Conservation (phyloP, 64 coral and sea anemone genomes). For the Orbicella faveolata region DNA sequence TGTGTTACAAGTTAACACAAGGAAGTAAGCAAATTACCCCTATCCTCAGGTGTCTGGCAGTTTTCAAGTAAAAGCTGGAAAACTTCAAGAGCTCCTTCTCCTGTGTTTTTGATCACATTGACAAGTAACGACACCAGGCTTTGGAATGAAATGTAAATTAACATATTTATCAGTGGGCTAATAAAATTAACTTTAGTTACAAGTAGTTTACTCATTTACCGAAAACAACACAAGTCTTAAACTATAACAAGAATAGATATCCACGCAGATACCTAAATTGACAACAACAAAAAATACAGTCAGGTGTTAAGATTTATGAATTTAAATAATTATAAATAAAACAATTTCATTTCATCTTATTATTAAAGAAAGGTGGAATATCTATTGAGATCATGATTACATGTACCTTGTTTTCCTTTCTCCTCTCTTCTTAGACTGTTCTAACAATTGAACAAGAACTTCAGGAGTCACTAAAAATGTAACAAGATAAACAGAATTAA, state of each 20-base stretch:
- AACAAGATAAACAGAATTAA: constrained; percentile 10
- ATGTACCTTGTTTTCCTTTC: constrained; percentile 23
- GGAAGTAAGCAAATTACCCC: not conserved
- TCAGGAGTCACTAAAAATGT: constrained; percentile 37
- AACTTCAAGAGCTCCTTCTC: constrained; percentile 45
- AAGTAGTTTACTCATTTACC: no score
- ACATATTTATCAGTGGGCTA: no score
- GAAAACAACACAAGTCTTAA: no score
- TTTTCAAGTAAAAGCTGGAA: constrained; percentile 59
- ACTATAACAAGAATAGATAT: no score
- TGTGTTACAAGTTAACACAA: no score
- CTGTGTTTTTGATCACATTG: constrained; percentile 58
- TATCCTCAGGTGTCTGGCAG: constrained; percentile 21
- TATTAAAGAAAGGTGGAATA: no score
- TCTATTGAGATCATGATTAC: not conserved
- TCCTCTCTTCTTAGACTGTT: constrained; percentile 50
- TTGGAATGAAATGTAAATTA: not conserved
- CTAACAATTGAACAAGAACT: constrained; percentile 35
- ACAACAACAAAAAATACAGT: no score
- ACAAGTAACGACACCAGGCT: constrained; percentile 56
- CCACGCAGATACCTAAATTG: no score
- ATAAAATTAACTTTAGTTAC: no score
- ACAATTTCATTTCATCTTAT: no score
- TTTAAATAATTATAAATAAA: no score
- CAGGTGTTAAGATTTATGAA: no score